These are phyloP conservation scores for Corythucha ciliata DNA, from an alignment of 2,888 invertebrate species.

Conservation along the genomic window DNA sequence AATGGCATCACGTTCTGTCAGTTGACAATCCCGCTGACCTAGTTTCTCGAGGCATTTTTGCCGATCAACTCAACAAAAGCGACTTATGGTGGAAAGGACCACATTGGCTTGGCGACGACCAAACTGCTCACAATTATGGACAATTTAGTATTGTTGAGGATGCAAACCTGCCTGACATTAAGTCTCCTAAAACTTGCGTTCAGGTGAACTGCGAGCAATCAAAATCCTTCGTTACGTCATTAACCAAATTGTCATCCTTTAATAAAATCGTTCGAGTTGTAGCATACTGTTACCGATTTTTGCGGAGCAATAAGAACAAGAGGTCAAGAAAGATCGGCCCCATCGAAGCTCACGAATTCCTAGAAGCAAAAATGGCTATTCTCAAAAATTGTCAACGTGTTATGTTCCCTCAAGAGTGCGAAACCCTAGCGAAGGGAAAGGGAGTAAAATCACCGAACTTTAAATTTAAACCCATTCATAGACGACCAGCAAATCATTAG, in stretches of 20 bases:
- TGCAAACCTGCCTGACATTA: neutral
- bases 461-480: neutral
- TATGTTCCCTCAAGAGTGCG: neutral
- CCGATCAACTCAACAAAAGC: neutral
- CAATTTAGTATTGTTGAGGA: neutral
- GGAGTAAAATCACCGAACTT: neutral
- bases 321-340: neutral
- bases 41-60: constrained; percentile 5
- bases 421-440: neutral
- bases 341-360: neutral
- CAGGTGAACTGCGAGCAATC: neutral
- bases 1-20: neutral
- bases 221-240: neutral
- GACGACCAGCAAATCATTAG: neutral
- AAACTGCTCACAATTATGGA: neutral
- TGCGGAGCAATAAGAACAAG: neutral
- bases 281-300: neutral
- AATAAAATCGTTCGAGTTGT: neutral
- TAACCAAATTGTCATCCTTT: neutral
- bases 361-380: neutral
- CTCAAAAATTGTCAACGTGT: neutral
- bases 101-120: neutral
- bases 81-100: constrained; percentile 5
- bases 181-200: neutral
- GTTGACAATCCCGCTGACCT: constrained; percentile 4